These are phyloP conservation scores for Byasa hedistus DNA, from an alignment of 2,888 invertebrate species.

Conservation along the genomic window DNA sequence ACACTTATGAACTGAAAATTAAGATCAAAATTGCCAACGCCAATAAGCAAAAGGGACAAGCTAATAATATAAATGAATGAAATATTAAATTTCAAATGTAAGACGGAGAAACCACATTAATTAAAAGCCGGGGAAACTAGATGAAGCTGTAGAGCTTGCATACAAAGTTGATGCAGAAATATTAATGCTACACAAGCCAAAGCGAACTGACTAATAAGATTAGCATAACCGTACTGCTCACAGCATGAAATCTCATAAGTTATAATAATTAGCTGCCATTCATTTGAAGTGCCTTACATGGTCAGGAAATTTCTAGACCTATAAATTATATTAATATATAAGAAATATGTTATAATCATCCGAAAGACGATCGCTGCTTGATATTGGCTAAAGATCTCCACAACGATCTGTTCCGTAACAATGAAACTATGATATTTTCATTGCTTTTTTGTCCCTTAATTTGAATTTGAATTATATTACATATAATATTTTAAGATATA, in stretches of 20 bases:
- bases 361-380: too few relatives aligned
- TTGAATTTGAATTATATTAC: too few relatives aligned
- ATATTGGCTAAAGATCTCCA: too few relatives aligned
- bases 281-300: slow-evolving; percentile 43
- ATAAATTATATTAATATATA: not conserved
- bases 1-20: not conserved
- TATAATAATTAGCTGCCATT: slow-evolving; percentile 68
- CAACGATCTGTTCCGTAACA: too few relatives aligned
- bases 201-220: slow-evolving; percentile 77
- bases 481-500: too few relatives aligned
- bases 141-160: slow-evolving; percentile 34
- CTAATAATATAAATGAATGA: not conserved
- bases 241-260: slow-evolving; percentile 68
- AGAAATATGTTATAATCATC: too few relatives aligned
- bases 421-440: too few relatives aligned
- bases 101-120: slow-evolving; percentile 24
- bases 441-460: too few relatives aligned
- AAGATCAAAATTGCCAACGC: not conserved
- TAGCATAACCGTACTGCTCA: slow-evolving; percentile 68
- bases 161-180: slow-evolving; percentile 48
- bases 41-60: not conserved
- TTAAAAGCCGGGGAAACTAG: slow-evolving; percentile 27
- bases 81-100: slow-evolving; percentile 15
- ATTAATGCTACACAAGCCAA: slow-evolving; percentile 59
- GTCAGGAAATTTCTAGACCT: slow-evolving; percentile 28